Conservation (phyloP, 2,797 vertebrate genomes). For the Urosaurus nigricauda region DNA sequence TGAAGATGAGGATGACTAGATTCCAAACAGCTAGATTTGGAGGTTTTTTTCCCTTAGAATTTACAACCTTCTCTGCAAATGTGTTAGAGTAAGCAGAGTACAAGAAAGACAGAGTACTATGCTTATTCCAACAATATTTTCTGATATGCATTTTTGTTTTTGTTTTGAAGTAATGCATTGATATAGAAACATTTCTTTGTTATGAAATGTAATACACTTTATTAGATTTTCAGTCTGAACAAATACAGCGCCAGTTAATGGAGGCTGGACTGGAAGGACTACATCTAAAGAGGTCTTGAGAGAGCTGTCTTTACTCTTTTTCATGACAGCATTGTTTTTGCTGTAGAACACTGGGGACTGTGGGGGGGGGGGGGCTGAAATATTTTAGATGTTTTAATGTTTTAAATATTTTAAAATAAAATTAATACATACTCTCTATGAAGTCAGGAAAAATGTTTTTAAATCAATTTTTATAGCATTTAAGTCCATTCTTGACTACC, state of each 20-base stretch:
- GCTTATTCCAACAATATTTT: background rate
- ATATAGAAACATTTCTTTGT: background rate
- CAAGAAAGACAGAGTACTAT: background rate
- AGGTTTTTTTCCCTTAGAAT: background rate
- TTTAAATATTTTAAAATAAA: no score
- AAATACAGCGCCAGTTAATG: background rate
- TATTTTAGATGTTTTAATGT: no score
- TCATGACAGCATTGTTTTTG: background rate
- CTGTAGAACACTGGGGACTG: background rate
- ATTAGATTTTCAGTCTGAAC: background rate
- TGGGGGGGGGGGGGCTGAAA: no score
- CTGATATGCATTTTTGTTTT: background rate
- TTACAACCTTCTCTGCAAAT: background rate
- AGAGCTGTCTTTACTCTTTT: background rate
- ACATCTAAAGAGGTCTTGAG: background rate
- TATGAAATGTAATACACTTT: background rate
- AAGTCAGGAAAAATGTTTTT: no score
- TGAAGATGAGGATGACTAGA: conserved; percentile 78
- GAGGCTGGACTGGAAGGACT: background rate
- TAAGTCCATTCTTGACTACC: no score
- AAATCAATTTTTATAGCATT: no score
- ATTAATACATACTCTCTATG: no score
- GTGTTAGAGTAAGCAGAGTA: background rate
- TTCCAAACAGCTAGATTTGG: fast-evolving
- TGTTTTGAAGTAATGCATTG: background rate